Percentiles rank a stretch among this genome's conserved stretches.
Evolutionary conservation across 37 sponge, comb jelly and placozoan genomes (phyloP).

Genomic region (Bolinopsis microptera): DNA sequence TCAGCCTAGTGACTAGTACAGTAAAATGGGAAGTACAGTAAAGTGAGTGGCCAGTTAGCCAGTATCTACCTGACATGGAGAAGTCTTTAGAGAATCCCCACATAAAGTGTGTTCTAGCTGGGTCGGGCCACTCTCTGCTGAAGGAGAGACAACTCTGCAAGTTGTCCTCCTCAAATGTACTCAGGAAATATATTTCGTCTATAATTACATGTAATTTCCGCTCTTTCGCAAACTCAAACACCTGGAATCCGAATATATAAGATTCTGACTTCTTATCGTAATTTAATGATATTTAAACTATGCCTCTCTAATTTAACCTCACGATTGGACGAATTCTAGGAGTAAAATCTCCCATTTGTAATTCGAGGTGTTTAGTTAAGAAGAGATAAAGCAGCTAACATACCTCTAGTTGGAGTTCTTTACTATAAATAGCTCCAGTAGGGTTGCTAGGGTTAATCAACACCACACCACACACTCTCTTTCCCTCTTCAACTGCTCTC

Average conservation of each 20-base stretch:
- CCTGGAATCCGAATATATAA: background rate
- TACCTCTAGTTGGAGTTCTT: background rate
- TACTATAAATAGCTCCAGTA: constrained; percentile 35
- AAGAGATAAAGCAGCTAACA: no score
- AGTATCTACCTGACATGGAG: constrained; percentile 55
- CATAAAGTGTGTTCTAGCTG: constrained; percentile 23
- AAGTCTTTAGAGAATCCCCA: constrained; percentile 62
- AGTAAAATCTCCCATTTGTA: no score
- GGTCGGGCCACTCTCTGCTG: constrained; percentile 49
- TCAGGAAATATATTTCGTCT: constrained; percentile 54
- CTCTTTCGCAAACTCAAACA: constrained; percentile 10
- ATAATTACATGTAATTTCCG: background rate
- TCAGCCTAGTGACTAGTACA: background rate
- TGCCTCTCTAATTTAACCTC: no score
- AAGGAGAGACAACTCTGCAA: constrained; percentile 46
- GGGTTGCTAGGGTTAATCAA: constrained; percentile 36
- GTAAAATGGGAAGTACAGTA: background rate
- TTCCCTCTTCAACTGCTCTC: background rate
- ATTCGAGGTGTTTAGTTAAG: no score
- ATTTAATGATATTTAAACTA: no score
- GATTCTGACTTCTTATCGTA: no score
- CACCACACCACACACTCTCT: constrained; percentile 4
- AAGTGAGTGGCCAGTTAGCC: background rate
- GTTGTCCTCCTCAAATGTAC: constrained; percentile 16
- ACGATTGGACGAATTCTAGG: no score